Evolutionary conservation across 1,140 invertebrate species (phyloP), one percentile per base, ranked within the genome.

Genomic region (Macrobrachium rosenbergii): DNA sequence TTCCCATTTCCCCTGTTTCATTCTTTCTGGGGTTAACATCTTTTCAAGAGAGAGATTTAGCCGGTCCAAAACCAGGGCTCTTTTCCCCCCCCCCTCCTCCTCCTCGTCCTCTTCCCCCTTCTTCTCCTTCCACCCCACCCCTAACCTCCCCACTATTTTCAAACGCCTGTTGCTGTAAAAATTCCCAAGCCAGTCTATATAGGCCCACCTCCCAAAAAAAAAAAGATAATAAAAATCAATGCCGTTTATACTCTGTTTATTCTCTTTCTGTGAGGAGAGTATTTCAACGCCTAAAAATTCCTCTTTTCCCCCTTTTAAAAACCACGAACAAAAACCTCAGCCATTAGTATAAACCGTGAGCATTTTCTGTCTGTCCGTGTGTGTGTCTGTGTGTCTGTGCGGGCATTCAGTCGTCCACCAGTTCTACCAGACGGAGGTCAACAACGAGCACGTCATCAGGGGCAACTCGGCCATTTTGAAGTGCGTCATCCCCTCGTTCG

Each of bases 391-490:
- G 28, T 1, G 28, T 1, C 1, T 1, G 28, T 3, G 28, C 1
- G 28, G 28, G 28, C 28, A 37, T 89, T 23, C 94, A 97, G 96
- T 97, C 91, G 95, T 97, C 69, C 94, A 95, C 80, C 96, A 96
- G 92, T 94, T 94, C 52, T 97, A 96, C 92, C 95, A 96, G 92
- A 94, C 96, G 21, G 95, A 96, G 91, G 95, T 96, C 69, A 95
- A 96, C 92, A 96, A 96, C 90, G 96, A 96, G 90, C 97, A 97
- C 92, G 96, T 96, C 67, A 97, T 97, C 91, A 93, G 95, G 88
- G 96, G 96, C 69, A 97, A 97, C 92, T 95, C 96, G 87, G 96
- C 96, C 75, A 95, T 97, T 82, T 94, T 97, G 93, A 96, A 96
- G 92, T 97, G 96, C 92, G 95, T 95, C 92, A 95, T 98, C 80